These are phyloP conservation scores for Ploceus nigricollis DNA, from an alignment of 2,113 vertebrate genomes.

Conservation along the genomic window DNA sequence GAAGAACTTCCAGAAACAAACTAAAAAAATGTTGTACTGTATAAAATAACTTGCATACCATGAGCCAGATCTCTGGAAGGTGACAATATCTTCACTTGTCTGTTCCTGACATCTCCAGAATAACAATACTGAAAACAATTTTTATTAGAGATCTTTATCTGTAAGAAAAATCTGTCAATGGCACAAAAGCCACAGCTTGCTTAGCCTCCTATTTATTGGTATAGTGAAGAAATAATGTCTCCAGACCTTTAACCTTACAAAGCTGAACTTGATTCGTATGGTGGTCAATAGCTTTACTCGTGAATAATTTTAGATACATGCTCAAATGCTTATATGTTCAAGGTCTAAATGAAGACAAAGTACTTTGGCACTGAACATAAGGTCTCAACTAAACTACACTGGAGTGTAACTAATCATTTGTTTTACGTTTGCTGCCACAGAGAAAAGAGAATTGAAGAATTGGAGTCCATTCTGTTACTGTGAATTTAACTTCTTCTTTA, in stretches of 20 bases:
- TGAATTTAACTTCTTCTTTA: neutral
- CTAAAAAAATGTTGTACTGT: neutral
- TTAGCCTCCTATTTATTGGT: neutral
- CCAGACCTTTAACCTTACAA: neutral
- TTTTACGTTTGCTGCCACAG: neutral
- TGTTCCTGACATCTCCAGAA: neutral
- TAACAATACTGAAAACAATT: neutral
- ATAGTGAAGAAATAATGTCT: neutral
- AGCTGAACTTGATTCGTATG: neutral
- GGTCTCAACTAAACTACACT: neutral
- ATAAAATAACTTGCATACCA: neutral
- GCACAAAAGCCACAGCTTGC: neutral
- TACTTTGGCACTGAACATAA: neutral
- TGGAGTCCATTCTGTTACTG: neutral
- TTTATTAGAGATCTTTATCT: neutral
- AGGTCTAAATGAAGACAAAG: constrained; percentile 30
- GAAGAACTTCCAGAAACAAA: neutral
- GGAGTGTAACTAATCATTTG: neutral
- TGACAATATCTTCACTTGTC: neutral
- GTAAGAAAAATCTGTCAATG: neutral
- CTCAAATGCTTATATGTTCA: neutral
- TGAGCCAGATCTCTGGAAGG: neutral
- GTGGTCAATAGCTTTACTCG: neutral
- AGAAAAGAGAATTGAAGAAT: neutral
- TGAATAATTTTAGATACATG: neutral